phyloP scores from a whole-genome alignment of 2,113 vertebrate species.

The Heloderma charlesbogerti region DNA sequence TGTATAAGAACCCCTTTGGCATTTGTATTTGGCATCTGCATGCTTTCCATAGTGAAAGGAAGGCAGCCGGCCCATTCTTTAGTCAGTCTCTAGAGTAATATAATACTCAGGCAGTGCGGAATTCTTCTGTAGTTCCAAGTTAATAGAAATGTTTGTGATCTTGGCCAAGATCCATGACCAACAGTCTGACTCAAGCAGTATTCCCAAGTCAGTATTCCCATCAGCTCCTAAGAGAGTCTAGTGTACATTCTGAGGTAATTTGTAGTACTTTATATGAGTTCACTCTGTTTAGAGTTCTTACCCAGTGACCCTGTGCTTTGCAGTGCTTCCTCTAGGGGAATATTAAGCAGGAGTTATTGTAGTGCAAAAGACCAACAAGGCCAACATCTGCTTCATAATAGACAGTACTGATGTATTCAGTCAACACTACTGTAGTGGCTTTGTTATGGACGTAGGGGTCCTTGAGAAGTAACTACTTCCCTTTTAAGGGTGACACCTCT shows the following conservation, averaged over 20 bases:
- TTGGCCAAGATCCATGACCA: slow-evolving; percentile 24
- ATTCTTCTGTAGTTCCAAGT: slow-evolving; percentile 10
- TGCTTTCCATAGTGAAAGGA: neutral
- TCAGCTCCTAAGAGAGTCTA: neutral
- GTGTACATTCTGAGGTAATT: neutral
- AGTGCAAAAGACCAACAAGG: slow-evolving; percentile 3
- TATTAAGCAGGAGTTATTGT: neutral
- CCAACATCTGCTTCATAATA: slow-evolving; percentile 14
- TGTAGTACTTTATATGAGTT: neutral
- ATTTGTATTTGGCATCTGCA: slow-evolving; percentile 26
- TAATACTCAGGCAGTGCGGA: neutral
- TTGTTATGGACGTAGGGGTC: neutral
- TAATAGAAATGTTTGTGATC: slow-evolving; percentile 8
- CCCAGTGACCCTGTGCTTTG: neutral
- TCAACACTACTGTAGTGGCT: neutral
- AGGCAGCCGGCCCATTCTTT: slow-evolving; percentile 9
- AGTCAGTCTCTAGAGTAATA: neutral
- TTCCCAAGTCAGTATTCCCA: slow-evolving; percentile 25
- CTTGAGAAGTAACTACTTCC: neutral
- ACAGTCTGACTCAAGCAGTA: slow-evolving; percentile 1
- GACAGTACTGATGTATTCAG: neutral
- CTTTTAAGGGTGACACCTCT: neutral
- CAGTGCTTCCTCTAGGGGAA: neutral
- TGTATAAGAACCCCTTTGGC: slow-evolving; percentile 10
- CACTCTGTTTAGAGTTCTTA: neutral